Evolutionary conservation across 2,888 invertebrate genomes (phyloP), one percentile per base, ranked within the genome.

Genomic region (Pollenia griseotomentosa): DNA sequence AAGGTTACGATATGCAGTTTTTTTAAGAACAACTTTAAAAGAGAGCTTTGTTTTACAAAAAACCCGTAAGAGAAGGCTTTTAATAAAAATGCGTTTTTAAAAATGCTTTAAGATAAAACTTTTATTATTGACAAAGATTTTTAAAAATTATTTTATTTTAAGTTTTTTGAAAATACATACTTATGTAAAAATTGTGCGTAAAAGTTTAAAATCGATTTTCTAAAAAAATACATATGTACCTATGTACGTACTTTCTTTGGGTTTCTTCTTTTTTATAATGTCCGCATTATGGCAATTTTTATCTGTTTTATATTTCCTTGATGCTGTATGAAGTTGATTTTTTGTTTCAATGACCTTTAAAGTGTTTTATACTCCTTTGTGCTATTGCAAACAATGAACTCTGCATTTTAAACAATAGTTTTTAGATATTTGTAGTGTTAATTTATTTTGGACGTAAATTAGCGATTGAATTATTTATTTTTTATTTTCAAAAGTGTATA

Each of bases 381-480:
- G 44, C 19, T 14, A 11, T 42, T 42, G 42, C 48, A 48, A 48
- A 33, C 59, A 74, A 59, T 74, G 59, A 59, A 46, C 73, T 61
- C 59, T 57, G 19, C 6, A 10, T 14, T 11, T 10, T 23, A 23
- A 57, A 57, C 23, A 33, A 33, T 33, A 33, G 6, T 33, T 33
- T 33, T 57, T 57, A 19, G 23, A 23, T 16, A 11, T 10, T 44
- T 11, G 1, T 16, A 9, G 3, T 8, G 14, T 42, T n/a, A 2
- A 42, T 23, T 53, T 16, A 33, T 33, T 33, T 33, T 14, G n/a
- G 6, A 14, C 8, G 16, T 59, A 57, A 55, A 66, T 23, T 82
- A 83, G 83, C 78, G 78, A 66, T 83, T 57, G 10, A 53, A 57
- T 66, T 84, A 53, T 66, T 61, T 79, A 57, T 79, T 73, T 53